Percentiles rank a stretch among this genome's conserved stretches.
Evolutionary conservation across 2,797 vertebrate species (phyloP).

Genomic region (Mastacembelus armatus): DNA sequence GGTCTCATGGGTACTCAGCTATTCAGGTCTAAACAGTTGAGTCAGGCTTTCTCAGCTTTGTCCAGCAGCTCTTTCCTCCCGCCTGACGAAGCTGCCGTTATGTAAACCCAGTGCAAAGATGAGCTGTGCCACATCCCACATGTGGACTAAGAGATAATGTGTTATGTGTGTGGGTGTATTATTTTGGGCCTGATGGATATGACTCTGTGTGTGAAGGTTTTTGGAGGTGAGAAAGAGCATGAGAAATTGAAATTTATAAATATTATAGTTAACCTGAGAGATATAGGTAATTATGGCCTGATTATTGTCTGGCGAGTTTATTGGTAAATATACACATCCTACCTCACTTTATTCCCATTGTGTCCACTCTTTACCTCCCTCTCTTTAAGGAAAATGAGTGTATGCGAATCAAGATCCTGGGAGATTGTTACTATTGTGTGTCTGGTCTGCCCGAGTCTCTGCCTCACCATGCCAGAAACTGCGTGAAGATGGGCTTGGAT

Average conservation of each 20-base stretch:
- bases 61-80: slow-evolving; percentile 61
- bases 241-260: not conserved
- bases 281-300: not conserved
- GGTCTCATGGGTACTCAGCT: slow-evolving; percentile 42
- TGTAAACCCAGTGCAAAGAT: slow-evolving; percentile 56
- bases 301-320: too few species aligned
- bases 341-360: not conserved
- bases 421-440: slow-evolving; percentile 98
- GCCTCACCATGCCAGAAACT: slow-evolving; percentile 97
- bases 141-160: slow-evolving; percentile 60
- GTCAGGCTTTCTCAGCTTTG: slow-evolving; percentile 61
- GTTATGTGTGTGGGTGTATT: slow-evolving; percentile 53
- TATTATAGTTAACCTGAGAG: slow-evolving; percentile 5
- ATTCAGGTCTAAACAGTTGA: slow-evolving; percentile 55
- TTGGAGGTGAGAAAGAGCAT: slow-evolving; percentile 33
- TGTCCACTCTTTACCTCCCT: not conserved
- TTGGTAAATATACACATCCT: not conserved
- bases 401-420: slow-evolving; percentile 98
- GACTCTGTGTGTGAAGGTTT: slow-evolving; percentile 16
- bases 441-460: slow-evolving; percentile 96
- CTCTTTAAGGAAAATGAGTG: slow-evolving; percentile 95
- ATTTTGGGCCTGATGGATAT: slow-evolving; percentile 57
- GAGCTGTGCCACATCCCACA: slow-evolving; percentile 74
- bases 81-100: slow-evolving; percentile 58
- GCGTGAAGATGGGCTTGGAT: slow-evolving; percentile 99